phyloP scores from a whole-genome alignment of 2,888 invertebrate species.

The Clusia tigrina region DNA sequence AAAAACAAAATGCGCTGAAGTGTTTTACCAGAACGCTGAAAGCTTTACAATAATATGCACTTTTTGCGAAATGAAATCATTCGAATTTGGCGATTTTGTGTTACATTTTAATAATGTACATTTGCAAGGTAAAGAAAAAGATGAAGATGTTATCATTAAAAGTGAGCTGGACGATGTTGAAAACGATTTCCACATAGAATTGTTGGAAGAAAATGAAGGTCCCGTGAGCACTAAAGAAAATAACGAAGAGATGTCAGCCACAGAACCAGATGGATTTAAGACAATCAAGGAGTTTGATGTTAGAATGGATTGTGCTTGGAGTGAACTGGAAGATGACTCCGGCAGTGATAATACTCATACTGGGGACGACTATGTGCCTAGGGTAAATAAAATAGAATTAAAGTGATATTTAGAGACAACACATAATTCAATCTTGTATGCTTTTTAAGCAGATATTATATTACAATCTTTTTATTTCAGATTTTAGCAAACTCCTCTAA shows the following conservation, averaged over 20 bases:
- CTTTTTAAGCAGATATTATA: not conserved
- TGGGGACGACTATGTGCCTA: not conserved
- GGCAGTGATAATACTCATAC: not conserved
- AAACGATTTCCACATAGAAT: not conserved
- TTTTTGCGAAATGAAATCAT: constrained; percentile 32
- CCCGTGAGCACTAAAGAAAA: not conserved
- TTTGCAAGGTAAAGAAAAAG: constrained; percentile 23
- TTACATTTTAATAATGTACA: constrained; percentile 39
- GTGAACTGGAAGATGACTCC: not conserved
- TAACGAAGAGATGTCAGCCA: not conserved
- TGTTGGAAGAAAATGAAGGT: not conserved
- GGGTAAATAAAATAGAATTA: not conserved
- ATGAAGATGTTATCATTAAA: constrained; percentile 1
- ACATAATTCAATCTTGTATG: too few relatives aligned
- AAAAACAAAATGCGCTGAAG: constrained; percentile 38
- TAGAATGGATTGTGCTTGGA: not conserved
- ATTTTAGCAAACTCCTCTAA: not conserved
- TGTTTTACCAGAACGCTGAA: constrained; percentile 34
- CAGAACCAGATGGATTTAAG: constrained; percentile 11
- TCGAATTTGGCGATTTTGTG: constrained; percentile 37
- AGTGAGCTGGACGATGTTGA: not conserved
- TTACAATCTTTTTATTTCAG: not conserved
- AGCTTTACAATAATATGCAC: constrained; percentile 37
- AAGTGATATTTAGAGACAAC: too few relatives aligned
- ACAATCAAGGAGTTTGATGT: too few relatives aligned